A percentile compares a stretch with the other conserved stretches of the same genome.
Evolutionary conservation across 2,113 vertebrate genomes (phyloP).

Genomic region (Notechis scutatus): DNA sequence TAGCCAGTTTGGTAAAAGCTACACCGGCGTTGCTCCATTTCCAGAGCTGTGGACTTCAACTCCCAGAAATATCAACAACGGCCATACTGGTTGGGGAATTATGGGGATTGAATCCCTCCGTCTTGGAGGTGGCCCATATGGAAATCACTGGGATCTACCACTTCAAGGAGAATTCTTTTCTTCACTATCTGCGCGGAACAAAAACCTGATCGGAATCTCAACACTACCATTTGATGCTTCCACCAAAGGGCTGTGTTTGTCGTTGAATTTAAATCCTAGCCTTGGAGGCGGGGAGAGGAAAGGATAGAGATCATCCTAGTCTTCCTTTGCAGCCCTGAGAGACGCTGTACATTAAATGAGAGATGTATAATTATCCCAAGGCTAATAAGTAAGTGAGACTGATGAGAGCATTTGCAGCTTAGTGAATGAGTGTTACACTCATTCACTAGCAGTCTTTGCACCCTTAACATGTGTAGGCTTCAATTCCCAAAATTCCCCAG

Average conservation of each 20-base stretch:
- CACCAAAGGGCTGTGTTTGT: not conserved
- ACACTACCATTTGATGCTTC: too few species aligned
- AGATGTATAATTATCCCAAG: not conserved
- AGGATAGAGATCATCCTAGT: not conserved
- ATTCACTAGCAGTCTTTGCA: not conserved
- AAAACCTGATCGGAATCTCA: not conserved
- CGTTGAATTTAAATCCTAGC: not conserved
- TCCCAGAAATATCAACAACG: not conserved
- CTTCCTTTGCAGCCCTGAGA: too few species aligned
- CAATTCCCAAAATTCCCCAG: too few species aligned
- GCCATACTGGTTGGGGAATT: not conserved
- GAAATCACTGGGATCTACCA: not conserved
- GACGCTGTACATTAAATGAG: not conserved
- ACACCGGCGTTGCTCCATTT: not conserved
- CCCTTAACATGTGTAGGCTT: not conserved
- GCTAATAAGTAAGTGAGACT: too few species aligned
- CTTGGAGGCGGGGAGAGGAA: not conserved
- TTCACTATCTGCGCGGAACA: not conserved
- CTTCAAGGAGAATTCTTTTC: not conserved
- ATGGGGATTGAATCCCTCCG: not conserved
- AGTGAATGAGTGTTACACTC: not conserved
- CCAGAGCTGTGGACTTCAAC: not conserved
- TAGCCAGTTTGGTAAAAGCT: not conserved
- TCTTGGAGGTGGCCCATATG: not conserved
- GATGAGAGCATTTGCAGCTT: not conserved